Conservation (phyloP, 1,140 invertebrate species). For the Monomorium pharaonis region DNA sequence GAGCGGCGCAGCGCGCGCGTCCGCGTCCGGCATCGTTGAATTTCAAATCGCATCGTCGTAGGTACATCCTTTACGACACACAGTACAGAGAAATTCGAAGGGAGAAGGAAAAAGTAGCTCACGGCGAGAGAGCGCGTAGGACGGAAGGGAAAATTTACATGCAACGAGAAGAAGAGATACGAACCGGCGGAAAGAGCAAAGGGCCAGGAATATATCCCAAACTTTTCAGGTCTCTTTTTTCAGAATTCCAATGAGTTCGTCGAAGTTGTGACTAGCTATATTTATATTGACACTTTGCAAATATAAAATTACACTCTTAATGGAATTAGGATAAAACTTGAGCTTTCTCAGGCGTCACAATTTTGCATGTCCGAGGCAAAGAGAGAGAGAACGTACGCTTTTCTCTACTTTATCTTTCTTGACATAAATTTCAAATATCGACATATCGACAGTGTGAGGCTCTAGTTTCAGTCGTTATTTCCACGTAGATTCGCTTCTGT, state of each 20-base stretch:
- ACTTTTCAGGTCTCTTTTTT: not conserved
- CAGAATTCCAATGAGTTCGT: not conserved
- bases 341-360: not conserved
- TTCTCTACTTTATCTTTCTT: not conserved
- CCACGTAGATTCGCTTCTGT: not conserved
- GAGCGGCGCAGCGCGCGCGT: constrained; percentile 64
- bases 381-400: not conserved
- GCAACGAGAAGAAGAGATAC: constrained; percentile 24
- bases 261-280: not conserved
- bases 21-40: constrained; percentile 78
- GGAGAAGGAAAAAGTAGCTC: constrained; percentile 34
- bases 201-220: not conserved
- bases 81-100: not conserved
- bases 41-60: constrained; percentile 75
- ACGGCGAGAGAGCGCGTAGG: not conserved
- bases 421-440: constrained; percentile 28
- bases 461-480: not conserved
- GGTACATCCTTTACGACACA: not conserved
- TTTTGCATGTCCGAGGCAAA: not conserved
- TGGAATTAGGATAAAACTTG: not conserved
- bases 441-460: not conserved
- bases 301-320: not conserved
- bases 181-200: not conserved
- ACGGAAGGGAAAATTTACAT: constrained; percentile 24
- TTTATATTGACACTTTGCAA: not conserved